Evolutionary conservation across 1,140 invertebrate genomes (phyloP).

Genomic region (Oscheius sp.): DNA sequence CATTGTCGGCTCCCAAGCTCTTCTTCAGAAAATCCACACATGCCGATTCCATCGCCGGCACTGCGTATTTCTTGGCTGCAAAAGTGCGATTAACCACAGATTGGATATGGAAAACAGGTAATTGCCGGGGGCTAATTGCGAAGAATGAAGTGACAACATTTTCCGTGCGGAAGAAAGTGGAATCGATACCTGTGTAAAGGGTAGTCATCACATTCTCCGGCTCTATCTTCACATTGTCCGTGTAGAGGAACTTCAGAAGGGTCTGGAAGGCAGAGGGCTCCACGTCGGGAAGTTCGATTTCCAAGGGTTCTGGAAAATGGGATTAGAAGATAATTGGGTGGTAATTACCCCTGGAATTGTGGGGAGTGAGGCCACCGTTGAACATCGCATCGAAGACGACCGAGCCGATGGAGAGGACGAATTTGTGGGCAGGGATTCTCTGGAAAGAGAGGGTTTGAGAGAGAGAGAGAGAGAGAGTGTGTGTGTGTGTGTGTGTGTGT

Average conservation of each 20-base stretch:
- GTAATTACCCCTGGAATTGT: slow-evolving; percentile 9
- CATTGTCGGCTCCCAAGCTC: slow-evolving; percentile 78
- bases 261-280: slow-evolving; percentile 72
- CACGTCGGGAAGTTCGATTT: slow-evolving; percentile 79
- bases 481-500: no score
- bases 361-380: slow-evolving; percentile 68
- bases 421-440: slow-evolving; percentile 78
- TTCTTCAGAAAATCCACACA: slow-evolving; percentile 81
- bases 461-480: neutral
- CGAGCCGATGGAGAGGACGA: slow-evolving; percentile 77
- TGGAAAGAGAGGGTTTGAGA: slow-evolving; percentile 63
- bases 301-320: slow-evolving; percentile 65
- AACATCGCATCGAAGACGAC: slow-evolving; percentile 85
- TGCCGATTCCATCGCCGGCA: slow-evolving; percentile 76
- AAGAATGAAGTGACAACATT: no score
- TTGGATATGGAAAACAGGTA: neutral
- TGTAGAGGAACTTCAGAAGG: slow-evolving; percentile 73
- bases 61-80: slow-evolving; percentile 79
- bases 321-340: slow-evolving; percentile 37
- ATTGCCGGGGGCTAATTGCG: no score
- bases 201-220: slow-evolving; percentile 84
- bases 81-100: slow-evolving; percentile 1
- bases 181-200: slow-evolving; percentile 69
- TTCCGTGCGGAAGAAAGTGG: neutral
- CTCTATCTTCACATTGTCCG: slow-evolving; percentile 80